Conservation (phyloP, 2,888 invertebrate species). For the Drosophila barbarae region DNA sequence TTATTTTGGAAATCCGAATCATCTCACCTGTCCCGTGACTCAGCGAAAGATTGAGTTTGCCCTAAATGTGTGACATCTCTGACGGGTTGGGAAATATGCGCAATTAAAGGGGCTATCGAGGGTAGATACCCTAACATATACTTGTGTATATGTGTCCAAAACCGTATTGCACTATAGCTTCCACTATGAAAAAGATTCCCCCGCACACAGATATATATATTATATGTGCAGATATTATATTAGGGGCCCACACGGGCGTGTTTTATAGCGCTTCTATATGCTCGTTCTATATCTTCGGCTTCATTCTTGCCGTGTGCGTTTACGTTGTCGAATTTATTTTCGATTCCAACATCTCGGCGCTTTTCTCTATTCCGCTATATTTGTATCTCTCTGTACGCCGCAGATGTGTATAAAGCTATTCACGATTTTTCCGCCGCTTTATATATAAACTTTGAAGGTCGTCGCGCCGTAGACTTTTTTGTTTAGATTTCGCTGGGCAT, state of each 20-base stretch:
- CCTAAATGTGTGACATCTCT: constrained; percentile 60
- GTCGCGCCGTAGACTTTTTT: constrained; percentile 61
- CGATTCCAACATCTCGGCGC: constrained; percentile 52
- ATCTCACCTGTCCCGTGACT: constrained; percentile 65
- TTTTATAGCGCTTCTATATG: constrained; percentile 47
- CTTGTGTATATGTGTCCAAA: not conserved
- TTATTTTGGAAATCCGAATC: constrained; percentile 27
- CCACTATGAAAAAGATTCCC: constrained; percentile 42
- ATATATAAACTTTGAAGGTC: constrained; percentile 73
- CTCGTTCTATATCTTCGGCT: constrained; percentile 55
- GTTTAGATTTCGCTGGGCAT: constrained; percentile 67
- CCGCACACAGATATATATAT: constrained; percentile 13
- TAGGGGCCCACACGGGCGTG: constrained; percentile 41
- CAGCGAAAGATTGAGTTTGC: constrained; percentile 51
- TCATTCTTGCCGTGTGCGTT: constrained; percentile 66
- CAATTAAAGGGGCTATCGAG: constrained; percentile 20
- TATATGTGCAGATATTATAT: constrained; percentile 24
- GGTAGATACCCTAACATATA: constrained; percentile 6
- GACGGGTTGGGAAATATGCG: constrained; percentile 26
- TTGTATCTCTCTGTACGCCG: constrained; percentile 35
- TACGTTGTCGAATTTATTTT: constrained; percentile 64
- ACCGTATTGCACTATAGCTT: constrained; percentile 28
- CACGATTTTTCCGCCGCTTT: constrained; percentile 56
- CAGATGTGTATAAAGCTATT: constrained; percentile 68
- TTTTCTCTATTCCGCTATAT: constrained; percentile 38